These are phyloP conservation scores for Drosophila melanocephala DNA, from an alignment of 2,888 invertebrate species.

Conservation along the genomic window DNA sequence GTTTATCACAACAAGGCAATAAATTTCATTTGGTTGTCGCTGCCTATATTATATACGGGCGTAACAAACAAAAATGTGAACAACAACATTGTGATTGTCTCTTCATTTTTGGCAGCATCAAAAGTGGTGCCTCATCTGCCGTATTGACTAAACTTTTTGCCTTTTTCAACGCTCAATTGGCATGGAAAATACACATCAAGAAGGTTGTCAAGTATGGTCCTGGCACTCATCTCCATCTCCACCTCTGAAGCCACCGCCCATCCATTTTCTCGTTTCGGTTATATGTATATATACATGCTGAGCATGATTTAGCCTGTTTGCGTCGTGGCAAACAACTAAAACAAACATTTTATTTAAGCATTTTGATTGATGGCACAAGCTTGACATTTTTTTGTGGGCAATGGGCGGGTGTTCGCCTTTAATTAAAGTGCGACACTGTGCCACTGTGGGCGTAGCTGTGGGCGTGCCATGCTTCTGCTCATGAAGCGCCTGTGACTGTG, in stretches of 20 bases:
- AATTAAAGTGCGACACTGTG: conserved; percentile 63
- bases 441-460: conserved; percentile 4
- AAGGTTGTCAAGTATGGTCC: conserved; percentile 60
- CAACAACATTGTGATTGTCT: conserved; percentile 56
- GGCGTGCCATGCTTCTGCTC: conserved; percentile 42
- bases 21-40: conserved; percentile 67
- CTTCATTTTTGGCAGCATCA: conserved; percentile 24
- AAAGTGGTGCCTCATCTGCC: conserved; percentile 57
- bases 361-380: conserved; percentile 79
- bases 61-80: conserved; percentile 15
- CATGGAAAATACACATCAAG: conserved; percentile 42
- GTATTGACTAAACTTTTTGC: conserved; percentile 43
- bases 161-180: conserved; percentile 54
- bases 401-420: conserved; percentile 60
- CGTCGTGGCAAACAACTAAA: conserved; percentile 58
- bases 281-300: neutral
- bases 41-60: conserved; percentile 7
- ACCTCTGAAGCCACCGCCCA: too few species aligned
- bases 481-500: conserved; percentile 45
- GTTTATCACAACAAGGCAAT: conserved; percentile 80
- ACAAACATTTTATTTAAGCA: conserved; percentile 80
- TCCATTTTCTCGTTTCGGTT: neutral
- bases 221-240: neutral
- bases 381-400: conserved; percentile 55
- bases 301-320: conserved; percentile 38